Evolutionary conservation across 2,888 invertebrate genomes (phyloP), one percentile per base, ranked within the genome.

Genomic region (Carabus problematicus): DNA sequence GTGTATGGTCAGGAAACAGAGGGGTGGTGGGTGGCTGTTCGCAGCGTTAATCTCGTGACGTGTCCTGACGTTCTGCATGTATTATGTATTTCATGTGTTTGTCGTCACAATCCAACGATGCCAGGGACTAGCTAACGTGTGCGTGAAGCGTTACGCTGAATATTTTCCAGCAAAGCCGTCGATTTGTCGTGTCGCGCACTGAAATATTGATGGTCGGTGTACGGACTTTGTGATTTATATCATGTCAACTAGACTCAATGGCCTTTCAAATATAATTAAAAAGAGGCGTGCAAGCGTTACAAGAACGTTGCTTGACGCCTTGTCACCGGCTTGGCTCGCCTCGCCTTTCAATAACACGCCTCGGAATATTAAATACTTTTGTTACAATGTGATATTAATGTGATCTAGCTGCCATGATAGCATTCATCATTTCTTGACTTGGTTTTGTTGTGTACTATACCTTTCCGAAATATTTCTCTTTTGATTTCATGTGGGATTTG

Each of bases 231-330:
- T 59, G 42, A 59, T 59, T 59, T 59, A 59, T 59, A 59, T 42
- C 41, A 16, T 14, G 59, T 59, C 59, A 59, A 42, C 42, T 59
- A 9, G 52, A 16, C 52, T 52, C 18, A 52, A 52, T 52, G 19
- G 59, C 47, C 52, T 41, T 52, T 63, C 52, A 47, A 14, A 63
- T 63, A 63, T 63, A 63, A 63, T 63, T 63, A 63, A 63, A 63
- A 40, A 18, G 18, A 63, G 62, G 62, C 62, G 52, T 49, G 49
- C 39, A 63, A 63, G 41, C 40, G 39, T 42, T 43, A 16, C 60
- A 60, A 42, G 18, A 29, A 2, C 29, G 29, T 29, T 29, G 29
- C 29, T 29, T 29, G 29, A 29, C 29, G 29, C 29, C 29, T 6
- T 29, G 29, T 29, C 29, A 29, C 29, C 6, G 29, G 29, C 29